These are phyloP conservation scores for Orchesella flavescens DNA, from an alignment of 2,888 invertebrate species.

Conservation along the genomic window DNA sequence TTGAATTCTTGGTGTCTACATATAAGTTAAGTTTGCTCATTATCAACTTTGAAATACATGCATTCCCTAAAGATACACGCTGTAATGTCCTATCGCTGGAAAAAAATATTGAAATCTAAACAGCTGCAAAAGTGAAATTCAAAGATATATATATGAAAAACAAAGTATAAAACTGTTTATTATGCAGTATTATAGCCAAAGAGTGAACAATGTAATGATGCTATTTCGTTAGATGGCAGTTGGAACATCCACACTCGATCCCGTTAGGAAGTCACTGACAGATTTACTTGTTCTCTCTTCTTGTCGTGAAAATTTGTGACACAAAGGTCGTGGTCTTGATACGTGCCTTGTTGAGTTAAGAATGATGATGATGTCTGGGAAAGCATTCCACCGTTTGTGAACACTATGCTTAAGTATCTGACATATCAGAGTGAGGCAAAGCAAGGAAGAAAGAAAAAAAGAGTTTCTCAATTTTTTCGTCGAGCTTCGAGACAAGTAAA, in stretches of 20 bases:
- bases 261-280: conserved; percentile 60
- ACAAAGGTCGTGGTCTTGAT: conserved; percentile 54
- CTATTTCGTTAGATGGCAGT: conserved; percentile 51
- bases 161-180: background rate
- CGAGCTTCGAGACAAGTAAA: conserved; percentile 47
- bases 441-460: conserved; percentile 11
- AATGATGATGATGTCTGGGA: conserved; percentile 36
- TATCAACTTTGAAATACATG: conserved; percentile 43
- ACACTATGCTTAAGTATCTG: background rate
- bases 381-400: conserved; percentile 17
- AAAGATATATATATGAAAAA: background rate
- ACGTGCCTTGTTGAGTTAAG: conserved; percentile 48
- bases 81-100: background rate
- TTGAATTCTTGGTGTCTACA: conserved; percentile 47
- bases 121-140: conserved; percentile 15
- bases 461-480: conserved; percentile 10
- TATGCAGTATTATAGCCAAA: too few relatives aligned
- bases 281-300: conserved; percentile 62
- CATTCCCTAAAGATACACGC: conserved; percentile 16
- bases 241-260: background rate
- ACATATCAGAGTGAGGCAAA: background rate
- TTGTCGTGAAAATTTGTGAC: conserved; percentile 51
- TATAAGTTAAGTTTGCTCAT: conserved; percentile 53
- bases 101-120: background rate
- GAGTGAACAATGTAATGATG: background rate